Evolutionary conservation across 2,113 vertebrate species (phyloP).

Genomic region (Lophotis ruficrista): DNA sequence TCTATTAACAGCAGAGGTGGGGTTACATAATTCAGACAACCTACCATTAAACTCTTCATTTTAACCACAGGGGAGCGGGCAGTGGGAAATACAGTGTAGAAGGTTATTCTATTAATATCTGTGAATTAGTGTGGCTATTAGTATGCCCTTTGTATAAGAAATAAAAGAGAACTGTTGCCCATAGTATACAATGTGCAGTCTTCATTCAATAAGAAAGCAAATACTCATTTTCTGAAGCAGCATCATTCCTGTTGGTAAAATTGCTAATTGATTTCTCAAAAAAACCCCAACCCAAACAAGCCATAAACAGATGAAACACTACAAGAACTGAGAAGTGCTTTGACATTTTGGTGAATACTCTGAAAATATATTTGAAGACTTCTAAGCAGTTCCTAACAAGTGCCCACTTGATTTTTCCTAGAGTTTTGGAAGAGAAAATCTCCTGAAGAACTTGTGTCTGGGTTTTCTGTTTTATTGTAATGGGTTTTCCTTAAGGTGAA

Average conservation of each 20-base stretch:
- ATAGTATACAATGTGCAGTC: not conserved
- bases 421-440: not conserved
- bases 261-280: not conserved
- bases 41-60: constrained; percentile 32
- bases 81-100: not conserved
- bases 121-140: not conserved
- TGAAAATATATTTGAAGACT: not conserved
- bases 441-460: not conserved
- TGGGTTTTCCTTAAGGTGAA: not conserved
- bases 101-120: not conserved
- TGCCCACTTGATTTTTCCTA: not conserved
- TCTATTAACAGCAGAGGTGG: not conserved
- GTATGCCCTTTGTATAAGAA: not conserved
- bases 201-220: not conserved
- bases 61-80: constrained; percentile 2
- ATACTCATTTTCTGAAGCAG: not conserved
- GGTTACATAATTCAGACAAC: constrained; percentile 23
- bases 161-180: not conserved
- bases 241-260: not conserved
- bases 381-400: not conserved
- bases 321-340: not conserved
- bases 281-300: not conserved
- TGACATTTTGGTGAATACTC: not conserved
- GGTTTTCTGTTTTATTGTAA: not conserved
- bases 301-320: not conserved